Percentiles rank a stretch among this genome's conserved stretches.
Evolutionary conservation across 30 jellyfish, hydroid and myxozoan genomes (phyloP).

Genomic region (Rhopilema esculentum): DNA sequence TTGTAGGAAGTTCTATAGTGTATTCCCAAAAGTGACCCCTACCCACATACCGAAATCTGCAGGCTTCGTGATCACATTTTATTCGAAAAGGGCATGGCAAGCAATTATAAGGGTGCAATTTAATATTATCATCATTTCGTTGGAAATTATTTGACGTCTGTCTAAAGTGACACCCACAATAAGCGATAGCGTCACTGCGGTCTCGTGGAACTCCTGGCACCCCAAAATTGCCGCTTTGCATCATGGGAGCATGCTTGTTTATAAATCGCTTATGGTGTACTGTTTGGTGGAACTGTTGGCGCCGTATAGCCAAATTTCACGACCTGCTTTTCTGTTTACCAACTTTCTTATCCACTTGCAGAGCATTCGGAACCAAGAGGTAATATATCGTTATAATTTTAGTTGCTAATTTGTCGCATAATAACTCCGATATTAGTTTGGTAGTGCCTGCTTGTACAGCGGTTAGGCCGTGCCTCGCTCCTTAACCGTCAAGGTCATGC

Average conservation of each 20-base stretch:
- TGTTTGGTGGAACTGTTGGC: neutral
- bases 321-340: neutral
- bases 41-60: too few relatives aligned
- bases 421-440: neutral
- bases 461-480: neutral
- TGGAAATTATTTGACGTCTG: too few relatives aligned
- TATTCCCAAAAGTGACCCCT: too few relatives aligned
- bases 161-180: too few relatives aligned
- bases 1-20: too few relatives aligned
- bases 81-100: too few relatives aligned
- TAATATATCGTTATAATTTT: too few relatives aligned
- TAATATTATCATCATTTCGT: too few relatives aligned
- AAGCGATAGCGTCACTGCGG: too few relatives aligned
- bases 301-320: neutral
- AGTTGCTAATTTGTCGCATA: neutral
- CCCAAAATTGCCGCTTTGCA: conserved; percentile 14
- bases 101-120: too few relatives aligned
- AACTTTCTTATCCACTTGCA: neutral
- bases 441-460: neutral
- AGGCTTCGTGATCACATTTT: too few relatives aligned
- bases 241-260: conserved; percentile 63
- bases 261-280: neutral
- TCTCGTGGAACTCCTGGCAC: neutral
- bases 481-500: neutral
- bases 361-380: neutral